Conservation (phyloP, 2,113 vertebrate genomes). For the Crotalus tigris region DNA sequence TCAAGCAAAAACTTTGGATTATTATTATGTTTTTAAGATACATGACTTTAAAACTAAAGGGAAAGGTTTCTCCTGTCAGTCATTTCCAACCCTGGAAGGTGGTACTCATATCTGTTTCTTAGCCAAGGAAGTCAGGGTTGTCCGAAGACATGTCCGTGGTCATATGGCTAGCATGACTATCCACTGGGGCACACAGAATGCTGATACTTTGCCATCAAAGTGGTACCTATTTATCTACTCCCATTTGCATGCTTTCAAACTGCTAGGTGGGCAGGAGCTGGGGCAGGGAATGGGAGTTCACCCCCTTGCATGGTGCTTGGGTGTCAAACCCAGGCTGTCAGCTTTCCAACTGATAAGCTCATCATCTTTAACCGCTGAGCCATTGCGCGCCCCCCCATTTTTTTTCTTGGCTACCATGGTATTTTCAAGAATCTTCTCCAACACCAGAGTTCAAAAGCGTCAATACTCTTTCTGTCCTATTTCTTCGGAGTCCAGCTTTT, state of each 20-base stretch:
- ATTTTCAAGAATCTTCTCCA: neutral
- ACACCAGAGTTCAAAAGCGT: neutral
- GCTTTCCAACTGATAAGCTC: neutral
- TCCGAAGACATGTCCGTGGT: neutral
- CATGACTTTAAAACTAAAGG: neutral
- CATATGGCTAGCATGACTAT: neutral
- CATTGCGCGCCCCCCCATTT: neutral
- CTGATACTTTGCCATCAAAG: neutral
- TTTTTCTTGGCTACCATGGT: neutral
- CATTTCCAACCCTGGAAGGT: neutral
- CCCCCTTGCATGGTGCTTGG: neutral
- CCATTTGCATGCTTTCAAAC: neutral
- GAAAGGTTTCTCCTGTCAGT: neutral
- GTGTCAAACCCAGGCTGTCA: neutral
- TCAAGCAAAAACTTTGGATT: neutral
- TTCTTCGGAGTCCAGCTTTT: neutral
- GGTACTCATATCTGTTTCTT: neutral
- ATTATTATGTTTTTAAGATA: neutral
- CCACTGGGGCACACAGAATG: neutral
- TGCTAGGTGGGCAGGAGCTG: neutral
- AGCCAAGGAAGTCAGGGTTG: neutral
- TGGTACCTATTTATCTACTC: neutral
- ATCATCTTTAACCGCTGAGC: neutral
- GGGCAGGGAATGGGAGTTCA: neutral
- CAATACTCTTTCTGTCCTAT: neutral